A percentile compares a stretch with the other conserved stretches of the same genome.
phyloP scores from a whole-genome alignment of 1,140 invertebrate genomes.

The Brachystomella parvula region DNA sequence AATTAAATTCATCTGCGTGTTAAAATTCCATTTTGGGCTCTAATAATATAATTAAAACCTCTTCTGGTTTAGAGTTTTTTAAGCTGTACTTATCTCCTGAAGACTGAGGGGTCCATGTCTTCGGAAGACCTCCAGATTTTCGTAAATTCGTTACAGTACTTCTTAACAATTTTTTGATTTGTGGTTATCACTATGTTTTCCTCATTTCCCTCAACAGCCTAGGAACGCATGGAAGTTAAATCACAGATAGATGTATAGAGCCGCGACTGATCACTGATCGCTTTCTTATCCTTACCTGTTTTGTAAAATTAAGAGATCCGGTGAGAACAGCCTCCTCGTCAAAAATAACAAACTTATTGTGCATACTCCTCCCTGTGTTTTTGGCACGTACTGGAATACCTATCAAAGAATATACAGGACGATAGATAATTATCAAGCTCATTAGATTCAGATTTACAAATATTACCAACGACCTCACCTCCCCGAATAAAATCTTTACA shows the following conservation, averaged over 20 bases:
- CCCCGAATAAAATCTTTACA: neutral
- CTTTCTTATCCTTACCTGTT: slow-evolving; percentile 12
- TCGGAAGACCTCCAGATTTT: neutral
- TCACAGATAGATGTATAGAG: too few relatives aligned
- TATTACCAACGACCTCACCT: neutral
- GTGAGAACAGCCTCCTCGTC: slow-evolving; percentile 31
- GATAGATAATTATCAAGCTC: neutral
- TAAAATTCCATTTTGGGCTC: too few relatives aligned
- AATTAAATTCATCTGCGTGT: too few relatives aligned
- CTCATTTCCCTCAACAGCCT: neutral
- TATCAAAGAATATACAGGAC: neutral
- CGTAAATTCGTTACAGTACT: neutral
- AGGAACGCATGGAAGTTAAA: neutral
- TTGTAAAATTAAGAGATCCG: slow-evolving; percentile 33
- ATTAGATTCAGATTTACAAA: neutral
- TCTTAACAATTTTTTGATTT: slow-evolving; percentile 3
- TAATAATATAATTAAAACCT: too few relatives aligned
- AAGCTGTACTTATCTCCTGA: too few relatives aligned
- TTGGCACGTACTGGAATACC: slow-evolving; percentile 17
- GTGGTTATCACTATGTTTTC: slow-evolving; percentile 10
- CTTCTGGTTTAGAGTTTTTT: too few relatives aligned
- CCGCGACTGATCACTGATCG: neutral
- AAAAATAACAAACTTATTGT: slow-evolving; percentile 32
- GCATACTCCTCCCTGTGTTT: slow-evolving; percentile 22
- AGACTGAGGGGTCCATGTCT: neutral